A percentile compares a stretch with the other conserved stretches of the same genome.
phyloP scores from a whole-genome alignment of 2,797 vertebrate genomes.

The Silurus lanzhouensis region DNA sequence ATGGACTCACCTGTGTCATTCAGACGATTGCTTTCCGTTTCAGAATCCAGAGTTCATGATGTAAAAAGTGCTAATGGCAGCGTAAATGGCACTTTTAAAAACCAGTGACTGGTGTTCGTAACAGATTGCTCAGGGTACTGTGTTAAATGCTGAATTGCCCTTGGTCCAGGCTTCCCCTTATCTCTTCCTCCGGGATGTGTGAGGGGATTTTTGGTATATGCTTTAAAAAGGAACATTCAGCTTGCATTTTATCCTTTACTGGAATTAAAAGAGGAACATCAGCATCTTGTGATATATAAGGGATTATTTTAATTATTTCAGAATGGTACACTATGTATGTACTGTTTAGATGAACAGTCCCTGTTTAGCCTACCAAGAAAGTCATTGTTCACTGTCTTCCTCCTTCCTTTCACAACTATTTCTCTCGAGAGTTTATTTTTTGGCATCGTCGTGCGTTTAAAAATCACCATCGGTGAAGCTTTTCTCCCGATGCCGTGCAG shows the following conservation, averaged over 20 bases:
- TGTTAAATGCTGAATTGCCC: slow-evolving; percentile 10
- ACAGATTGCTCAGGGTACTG: slow-evolving; percentile 2
- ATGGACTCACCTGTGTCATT: slow-evolving; percentile 29
- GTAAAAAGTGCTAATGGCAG: slow-evolving; percentile 32
- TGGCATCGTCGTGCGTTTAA: too few species aligned
- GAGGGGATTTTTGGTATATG: neutral
- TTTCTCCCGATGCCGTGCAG: too few species aligned
- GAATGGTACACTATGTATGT: neutral
- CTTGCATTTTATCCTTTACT: neutral
- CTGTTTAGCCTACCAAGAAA: too few species aligned
- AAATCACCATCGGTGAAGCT: too few species aligned
- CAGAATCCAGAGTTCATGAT: slow-evolving; percentile 26
- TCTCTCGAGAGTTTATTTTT: too few species aligned
- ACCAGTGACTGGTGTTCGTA: neutral
- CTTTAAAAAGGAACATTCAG: neutral
- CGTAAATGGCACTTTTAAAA: slow-evolving; percentile 12
- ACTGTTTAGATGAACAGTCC: neutral
- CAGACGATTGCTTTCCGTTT: slow-evolving; percentile 37
- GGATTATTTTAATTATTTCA: neutral
- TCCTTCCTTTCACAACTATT: too few species aligned
- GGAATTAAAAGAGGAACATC: neutral
- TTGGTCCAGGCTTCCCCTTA: neutral
- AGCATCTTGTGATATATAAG: neutral
- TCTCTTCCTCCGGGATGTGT: neutral
- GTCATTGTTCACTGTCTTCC: too few species aligned